These are phyloP conservation scores for Marmota monax DNA, from an alignment of 2,113 vertebrate genomes.

Conservation along the genomic window DNA sequence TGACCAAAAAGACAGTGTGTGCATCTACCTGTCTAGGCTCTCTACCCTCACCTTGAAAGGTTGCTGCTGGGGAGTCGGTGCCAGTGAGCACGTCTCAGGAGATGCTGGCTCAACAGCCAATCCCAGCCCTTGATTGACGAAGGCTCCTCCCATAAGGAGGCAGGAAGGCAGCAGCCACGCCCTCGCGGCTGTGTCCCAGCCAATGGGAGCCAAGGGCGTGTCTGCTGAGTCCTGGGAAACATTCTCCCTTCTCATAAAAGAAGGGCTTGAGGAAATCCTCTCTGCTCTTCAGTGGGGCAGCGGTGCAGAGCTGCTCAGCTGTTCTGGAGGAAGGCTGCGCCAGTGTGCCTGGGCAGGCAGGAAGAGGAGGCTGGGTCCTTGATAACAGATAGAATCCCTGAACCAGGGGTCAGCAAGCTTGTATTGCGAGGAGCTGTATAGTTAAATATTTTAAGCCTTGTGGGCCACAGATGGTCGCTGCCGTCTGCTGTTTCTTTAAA, in stretches of 20 bases:
- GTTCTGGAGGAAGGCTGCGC: rapidly evolving
- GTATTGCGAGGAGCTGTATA: not conserved
- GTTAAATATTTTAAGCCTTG: not conserved
- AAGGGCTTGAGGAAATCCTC: not conserved
- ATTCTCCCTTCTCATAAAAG: not conserved
- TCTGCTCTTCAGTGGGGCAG: not conserved
- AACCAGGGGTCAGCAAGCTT: not conserved
- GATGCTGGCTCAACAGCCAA: not conserved
- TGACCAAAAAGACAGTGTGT: no score
- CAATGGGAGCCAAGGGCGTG: not conserved
- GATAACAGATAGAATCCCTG: not conserved
- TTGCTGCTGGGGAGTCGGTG: no score
- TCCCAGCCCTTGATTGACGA: rapidly evolving
- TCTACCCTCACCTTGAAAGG: not conserved
- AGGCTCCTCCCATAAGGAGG: no score
- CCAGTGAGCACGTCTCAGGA: not conserved
- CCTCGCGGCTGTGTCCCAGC: not conserved
- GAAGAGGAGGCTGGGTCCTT: not conserved
- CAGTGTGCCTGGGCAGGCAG: rapidly evolving
- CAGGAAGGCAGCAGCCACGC: not conserved
- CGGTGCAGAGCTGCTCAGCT: no score
- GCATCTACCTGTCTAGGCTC: no score
- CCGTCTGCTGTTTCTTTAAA: not conserved
- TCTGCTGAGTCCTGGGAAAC: not conserved
- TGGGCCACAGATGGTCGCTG: not conserved